phyloP scores from a whole-genome alignment of 2,113 vertebrate species.

The Chlamydotis undulata region DNA sequence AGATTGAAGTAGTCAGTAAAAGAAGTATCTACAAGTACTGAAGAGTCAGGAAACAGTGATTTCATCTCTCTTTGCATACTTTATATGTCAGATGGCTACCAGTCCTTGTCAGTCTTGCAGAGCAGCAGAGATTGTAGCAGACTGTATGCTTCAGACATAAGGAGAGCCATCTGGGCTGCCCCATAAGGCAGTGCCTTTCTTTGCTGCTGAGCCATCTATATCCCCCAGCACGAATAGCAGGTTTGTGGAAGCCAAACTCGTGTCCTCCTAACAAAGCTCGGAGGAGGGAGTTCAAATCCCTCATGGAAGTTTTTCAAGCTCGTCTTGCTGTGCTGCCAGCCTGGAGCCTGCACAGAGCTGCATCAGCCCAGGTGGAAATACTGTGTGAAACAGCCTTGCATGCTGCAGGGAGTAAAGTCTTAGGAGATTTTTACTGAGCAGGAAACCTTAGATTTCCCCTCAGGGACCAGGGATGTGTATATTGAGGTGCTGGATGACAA shows the following conservation, averaged over 20 bases:
- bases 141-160: background rate
- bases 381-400: background rate
- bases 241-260: background rate
- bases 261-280: background rate
- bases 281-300: background rate
- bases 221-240: background rate
- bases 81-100: background rate
- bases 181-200: slow-evolving; percentile 4
- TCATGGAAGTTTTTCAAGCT: background rate
- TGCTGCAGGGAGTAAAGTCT: background rate
- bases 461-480: background rate
- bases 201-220: background rate
- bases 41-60: background rate
- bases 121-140: background rate
- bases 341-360: background rate
- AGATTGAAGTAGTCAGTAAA: background rate
- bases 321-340: background rate
- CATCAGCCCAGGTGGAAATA: background rate
- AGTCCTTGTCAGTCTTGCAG: background rate
- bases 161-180: slow-evolving; percentile 27
- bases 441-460: background rate
- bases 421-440: background rate
- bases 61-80: background rate
- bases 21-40: background rate
- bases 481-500: background rate